Percentiles rank a stretch among this genome's conserved stretches.
These are phyloP conservation scores for Myotis myotis DNA, from an alignment of 2,797 vertebrate genomes.

Conservation along the genomic window DNA sequence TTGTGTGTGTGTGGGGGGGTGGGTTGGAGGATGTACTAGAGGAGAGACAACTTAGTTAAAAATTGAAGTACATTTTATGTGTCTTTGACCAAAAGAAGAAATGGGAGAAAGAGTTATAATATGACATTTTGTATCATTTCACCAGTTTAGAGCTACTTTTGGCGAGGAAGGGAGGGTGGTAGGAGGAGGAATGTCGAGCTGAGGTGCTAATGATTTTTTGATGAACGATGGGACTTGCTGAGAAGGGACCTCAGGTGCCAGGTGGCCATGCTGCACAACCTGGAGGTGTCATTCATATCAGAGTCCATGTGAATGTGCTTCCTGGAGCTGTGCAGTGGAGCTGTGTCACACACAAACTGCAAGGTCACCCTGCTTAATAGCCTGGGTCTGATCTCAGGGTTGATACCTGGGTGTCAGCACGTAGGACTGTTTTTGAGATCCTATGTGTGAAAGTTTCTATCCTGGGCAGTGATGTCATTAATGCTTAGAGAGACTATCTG, in stretches of 20 bases:
- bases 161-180: neutral
- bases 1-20: too few species aligned
- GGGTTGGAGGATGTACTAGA: neutral
- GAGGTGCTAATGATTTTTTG: neutral
- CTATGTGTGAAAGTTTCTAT: neutral
- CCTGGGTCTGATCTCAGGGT: neutral
- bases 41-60: neutral
- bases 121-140: neutral
- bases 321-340: neutral
- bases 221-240: neutral
- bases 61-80: neutral
- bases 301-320: neutral
- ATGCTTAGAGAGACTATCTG: neutral
- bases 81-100: neutral
- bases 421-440: neutral
- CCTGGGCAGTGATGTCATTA: conserved; percentile 11
- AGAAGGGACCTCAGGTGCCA: neutral
- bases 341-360: neutral
- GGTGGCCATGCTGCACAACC: neutral
- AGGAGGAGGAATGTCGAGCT: neutral
- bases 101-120: neutral
- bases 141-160: neutral
- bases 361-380: neutral
- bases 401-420: neutral
- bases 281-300: neutral